Evolutionary conservation across 2,888 invertebrate species (phyloP), one percentile per base, ranked within the genome.

Genomic region (Cryptocephalus moraei): DNA sequence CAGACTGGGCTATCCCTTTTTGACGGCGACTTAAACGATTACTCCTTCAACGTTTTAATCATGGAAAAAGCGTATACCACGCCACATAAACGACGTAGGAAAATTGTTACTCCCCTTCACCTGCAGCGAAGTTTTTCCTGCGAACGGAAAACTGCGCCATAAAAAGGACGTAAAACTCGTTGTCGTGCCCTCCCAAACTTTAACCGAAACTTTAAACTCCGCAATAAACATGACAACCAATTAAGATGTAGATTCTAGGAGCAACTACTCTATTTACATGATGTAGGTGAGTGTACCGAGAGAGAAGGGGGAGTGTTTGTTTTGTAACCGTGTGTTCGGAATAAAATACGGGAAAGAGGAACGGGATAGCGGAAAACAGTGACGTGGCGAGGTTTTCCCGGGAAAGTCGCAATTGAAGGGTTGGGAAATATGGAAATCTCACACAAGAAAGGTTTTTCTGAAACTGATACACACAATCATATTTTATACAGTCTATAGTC

Each of bases 201-300:
- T 22, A 22, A 22, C 22, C 53, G 51, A 51, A 61, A 63, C 57
- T 62, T 62, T 62, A 65, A 67, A 66, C 63, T 63, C 60, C 46
- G 64, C 65, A 68, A 68, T 69, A 69, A 70, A 70, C 68, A 69
- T 69, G 69, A 69, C 69, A 69, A 67, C 66, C 68, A 70, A 70
- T 70, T 70, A 70, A 69, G 70, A 70, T 70, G 69, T 68, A 70
- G 69, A 70, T 69, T 69, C 22, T 6, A 22, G 67, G 65, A 64
- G 64, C 62, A 64, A 63, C 63, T 63, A 59, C 62, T 58, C 64
- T 66, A 68, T 69, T 69, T 67, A 66, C 67, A 68, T 65, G 66
- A 64, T 67, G 67, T 68, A 66, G 66, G 66, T 67, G 65, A 63
- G 62, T 62, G 59, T 44, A 44, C 38, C 22, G 22, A 22, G 22